Evolutionary conservation across 2,888 invertebrate genomes (phyloP), one percentile per base, ranked within the genome.

Genomic region (Parnassius smintheus): DNA sequence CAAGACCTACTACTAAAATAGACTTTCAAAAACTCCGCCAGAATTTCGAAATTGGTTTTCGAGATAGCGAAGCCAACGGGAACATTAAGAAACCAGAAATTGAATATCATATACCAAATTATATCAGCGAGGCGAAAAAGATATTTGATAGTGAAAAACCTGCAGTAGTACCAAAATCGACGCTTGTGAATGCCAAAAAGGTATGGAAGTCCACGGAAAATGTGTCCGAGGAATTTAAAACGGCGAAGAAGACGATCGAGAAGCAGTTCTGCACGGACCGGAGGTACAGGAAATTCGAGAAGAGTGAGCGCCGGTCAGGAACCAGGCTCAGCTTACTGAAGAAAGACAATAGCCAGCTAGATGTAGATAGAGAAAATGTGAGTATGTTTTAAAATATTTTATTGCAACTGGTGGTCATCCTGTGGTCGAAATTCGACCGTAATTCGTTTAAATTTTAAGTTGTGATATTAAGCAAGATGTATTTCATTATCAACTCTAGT

Each of bases 361-460:
- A 91, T 58, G 76, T 85, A 9, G 91, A 91, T 59, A 77, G 81
- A 70, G 87, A 91, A 55, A 91, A 91, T 67, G 92, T 92, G 18
- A 91, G 92, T 92, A 73, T 12, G 18, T 51, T 62, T 63, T 49
- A 59, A 49, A 13, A 42, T 22, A 48, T 13, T 49, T 49, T 13
- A 18, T 49, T 12, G 9, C 10, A 44, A 44, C 10, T 35, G 35
- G 7, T 35, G 35, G 35, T 7, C 35, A 4, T 35, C 18, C 18
- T 18, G 18, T 18, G 18, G 18, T 18, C 18, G 18, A 18, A 18
- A 18, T 18, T 18, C 18, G 18, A 18, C 18, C 18, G 18, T 18
- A 18, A 18, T 18, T 18, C 18, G 18, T 18, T 18, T 18, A 18
- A 18, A 18, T 18, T 18, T 18, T 18, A 18, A 18, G 18, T 18